Evolutionary conservation across 2,888 invertebrate genomes (phyloP).

Genomic region (Incurvaria masculella): DNA sequence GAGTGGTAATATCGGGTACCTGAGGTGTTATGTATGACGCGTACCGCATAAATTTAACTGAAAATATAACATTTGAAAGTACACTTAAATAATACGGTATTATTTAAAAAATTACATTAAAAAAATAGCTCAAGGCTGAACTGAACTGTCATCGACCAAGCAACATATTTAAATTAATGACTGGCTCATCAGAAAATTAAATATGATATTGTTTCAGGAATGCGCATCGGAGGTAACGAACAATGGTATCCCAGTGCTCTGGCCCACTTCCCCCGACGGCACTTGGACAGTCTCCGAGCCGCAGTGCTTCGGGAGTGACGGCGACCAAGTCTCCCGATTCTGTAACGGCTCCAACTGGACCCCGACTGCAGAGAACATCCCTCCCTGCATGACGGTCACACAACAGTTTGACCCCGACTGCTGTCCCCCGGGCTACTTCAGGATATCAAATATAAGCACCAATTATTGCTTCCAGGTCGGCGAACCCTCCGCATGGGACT

Average conservation of each 20-base stretch:
- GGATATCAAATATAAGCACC: slow-evolving; percentile 28
- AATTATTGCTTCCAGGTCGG: slow-evolving; percentile 36
- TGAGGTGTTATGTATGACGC: too few species aligned
- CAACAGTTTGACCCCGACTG: slow-evolving; percentile 26
- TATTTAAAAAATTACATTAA: too few species aligned
- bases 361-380: slow-evolving; percentile 25
- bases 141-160: too few species aligned
- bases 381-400: slow-evolving; percentile 27
- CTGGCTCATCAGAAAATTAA: too few species aligned
- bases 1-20: too few species aligned
- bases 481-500: slow-evolving; percentile 28
- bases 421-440: slow-evolving; percentile 36
- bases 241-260: slow-evolving; percentile 30
- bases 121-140: too few species aligned
- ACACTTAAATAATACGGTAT: too few species aligned
- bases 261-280: slow-evolving; percentile 19
- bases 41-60: too few species aligned
- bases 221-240: slow-evolving; percentile 33
- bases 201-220: background rate
- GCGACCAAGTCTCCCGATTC: slow-evolving; percentile 9
- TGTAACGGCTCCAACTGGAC: slow-evolving; percentile 33
- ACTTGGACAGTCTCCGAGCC: slow-evolving; percentile 9
- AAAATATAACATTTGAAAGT: too few species aligned
- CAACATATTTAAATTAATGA: too few species aligned
- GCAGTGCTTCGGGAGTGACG: slow-evolving; percentile 8